Evolutionary conservation across 1,140 invertebrate genomes (phyloP).

Genomic region (Drosophila jambulina): DNA sequence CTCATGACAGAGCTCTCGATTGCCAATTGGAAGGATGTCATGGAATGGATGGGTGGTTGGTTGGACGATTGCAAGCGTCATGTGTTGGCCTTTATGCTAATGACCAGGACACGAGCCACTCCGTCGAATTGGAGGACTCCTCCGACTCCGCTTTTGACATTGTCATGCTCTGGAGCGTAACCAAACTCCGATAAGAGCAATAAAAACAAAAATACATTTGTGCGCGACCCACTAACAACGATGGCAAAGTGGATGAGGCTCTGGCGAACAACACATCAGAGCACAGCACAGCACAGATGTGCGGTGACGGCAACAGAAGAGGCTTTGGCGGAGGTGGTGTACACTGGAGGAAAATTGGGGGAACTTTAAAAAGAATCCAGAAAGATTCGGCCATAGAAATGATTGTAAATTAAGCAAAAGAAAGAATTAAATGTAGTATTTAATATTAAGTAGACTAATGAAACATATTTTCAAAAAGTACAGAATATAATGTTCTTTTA

Average conservation of each 20-base stretch:
- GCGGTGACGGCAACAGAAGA: conserved; percentile 16
- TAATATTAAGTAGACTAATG: not conserved
- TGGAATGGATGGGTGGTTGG: conserved; percentile 29
- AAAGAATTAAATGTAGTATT: not conserved
- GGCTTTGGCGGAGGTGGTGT: conserved; percentile 17
- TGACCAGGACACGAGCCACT: conserved; percentile 49
- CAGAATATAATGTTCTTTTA: too few relatives aligned
- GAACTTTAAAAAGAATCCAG: too few relatives aligned
- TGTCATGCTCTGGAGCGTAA: conserved; percentile 82
- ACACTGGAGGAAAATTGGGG: conserved; percentile 34
- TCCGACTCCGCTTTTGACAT: conserved; percentile 61
- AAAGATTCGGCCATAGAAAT: fast-evolving
- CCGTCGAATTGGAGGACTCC: conserved; percentile 35
- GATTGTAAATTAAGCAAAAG: not conserved
- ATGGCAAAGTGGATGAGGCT: conserved; percentile 48
- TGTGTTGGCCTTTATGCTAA: conserved; percentile 62
- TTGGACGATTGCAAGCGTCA: conserved; percentile 31
- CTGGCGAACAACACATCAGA: conserved; percentile 37
- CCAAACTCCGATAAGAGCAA: conserved; percentile 84
- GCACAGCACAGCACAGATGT: conserved; percentile 49
- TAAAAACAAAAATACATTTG: conserved; percentile 75
- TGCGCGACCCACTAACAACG: conserved; percentile 47
- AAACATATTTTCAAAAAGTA: too few relatives aligned
- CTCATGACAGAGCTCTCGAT: conserved; percentile 58
- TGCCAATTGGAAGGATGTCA: conserved; percentile 69